These are phyloP conservation scores for Pungitius pungitius DNA, from an alignment of 2,113 vertebrate genomes.

Conservation along the genomic window DNA sequence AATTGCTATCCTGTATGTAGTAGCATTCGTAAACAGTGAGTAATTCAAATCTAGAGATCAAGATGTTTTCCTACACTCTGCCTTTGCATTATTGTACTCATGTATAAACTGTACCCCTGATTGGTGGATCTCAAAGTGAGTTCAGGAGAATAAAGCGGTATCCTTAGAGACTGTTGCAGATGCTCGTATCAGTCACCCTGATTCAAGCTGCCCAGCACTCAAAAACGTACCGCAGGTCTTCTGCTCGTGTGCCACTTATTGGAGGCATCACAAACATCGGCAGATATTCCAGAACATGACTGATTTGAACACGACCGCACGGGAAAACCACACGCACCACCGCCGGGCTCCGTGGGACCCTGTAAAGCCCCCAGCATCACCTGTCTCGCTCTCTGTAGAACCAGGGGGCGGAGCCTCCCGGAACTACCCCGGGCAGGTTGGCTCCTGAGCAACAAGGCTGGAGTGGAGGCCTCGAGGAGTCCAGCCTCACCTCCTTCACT, in stretches of 20 bases:
- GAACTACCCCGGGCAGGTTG: not conserved
- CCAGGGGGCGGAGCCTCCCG: not conserved
- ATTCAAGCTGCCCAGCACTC: conserved; percentile 9
- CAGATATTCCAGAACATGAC: not conserved
- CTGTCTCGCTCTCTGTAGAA: not conserved
- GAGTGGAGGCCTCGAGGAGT: not conserved
- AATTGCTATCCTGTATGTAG: not conserved
- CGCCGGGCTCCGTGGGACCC: not conserved
- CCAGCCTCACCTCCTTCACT: not conserved
- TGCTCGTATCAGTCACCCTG: not conserved
- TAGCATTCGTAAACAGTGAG: no score
- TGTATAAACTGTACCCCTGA: no score
- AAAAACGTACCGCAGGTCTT: not conserved
- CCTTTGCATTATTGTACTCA: not conserved
- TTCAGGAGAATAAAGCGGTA: not conserved
- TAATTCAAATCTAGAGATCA: no score
- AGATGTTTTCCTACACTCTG: no score
- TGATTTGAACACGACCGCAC: not conserved
- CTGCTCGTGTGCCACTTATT: not conserved
- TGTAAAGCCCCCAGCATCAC: not conserved
- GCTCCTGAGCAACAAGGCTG: not conserved
- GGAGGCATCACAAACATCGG: not conserved
- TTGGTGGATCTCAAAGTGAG: no score
- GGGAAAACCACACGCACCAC: not conserved
- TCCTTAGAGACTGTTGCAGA: not conserved